These are phyloP conservation scores for Masnerella sp. DNA, from an alignment of 2,888 invertebrate species.

Conservation along the genomic window DNA sequence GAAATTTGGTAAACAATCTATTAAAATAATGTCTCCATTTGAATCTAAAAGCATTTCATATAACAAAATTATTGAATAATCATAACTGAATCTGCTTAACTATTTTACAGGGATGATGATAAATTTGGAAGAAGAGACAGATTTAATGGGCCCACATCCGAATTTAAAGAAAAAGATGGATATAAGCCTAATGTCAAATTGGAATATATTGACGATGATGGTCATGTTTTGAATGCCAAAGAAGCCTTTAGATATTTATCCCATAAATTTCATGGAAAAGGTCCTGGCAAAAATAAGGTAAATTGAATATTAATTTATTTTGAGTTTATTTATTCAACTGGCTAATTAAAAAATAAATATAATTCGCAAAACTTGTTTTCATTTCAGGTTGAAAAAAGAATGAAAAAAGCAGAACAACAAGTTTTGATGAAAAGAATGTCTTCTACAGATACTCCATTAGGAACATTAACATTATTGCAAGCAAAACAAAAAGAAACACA, in stretches of 20 bases:
- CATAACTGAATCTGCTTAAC: constrained; percentile 23
- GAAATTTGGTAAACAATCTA: background rate
- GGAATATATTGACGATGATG: constrained; percentile 98
- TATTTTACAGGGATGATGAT: constrained; percentile 85
- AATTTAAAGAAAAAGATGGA: constrained; percentile 93
- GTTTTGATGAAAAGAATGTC: constrained; percentile 98
- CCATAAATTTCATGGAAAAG: constrained; percentile 99
- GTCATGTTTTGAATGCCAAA: constrained; percentile 93
- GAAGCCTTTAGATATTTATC: constrained; percentile 98
- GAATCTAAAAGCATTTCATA: background rate
- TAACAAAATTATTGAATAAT: no score
- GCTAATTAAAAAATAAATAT: no score
- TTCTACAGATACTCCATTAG: constrained; percentile 97
- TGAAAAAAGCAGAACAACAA: constrained; percentile 96
- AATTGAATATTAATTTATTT: background rate
- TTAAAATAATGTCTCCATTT: no score
- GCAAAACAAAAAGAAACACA: constrained; percentile 97
- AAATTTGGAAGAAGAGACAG: constrained; percentile 86
- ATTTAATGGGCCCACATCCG: constrained; percentile 90
- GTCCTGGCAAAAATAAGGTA: constrained; percentile 98
- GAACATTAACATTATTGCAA: constrained; percentile 94
- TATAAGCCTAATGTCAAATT: constrained; percentile 97
- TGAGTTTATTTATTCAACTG: background rate
- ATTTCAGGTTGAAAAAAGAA: constrained; percentile 92
- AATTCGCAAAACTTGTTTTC: background rate